Conservation (phyloP, 2,797 vertebrate genomes). For the Gambusia yucatana region DNA sequence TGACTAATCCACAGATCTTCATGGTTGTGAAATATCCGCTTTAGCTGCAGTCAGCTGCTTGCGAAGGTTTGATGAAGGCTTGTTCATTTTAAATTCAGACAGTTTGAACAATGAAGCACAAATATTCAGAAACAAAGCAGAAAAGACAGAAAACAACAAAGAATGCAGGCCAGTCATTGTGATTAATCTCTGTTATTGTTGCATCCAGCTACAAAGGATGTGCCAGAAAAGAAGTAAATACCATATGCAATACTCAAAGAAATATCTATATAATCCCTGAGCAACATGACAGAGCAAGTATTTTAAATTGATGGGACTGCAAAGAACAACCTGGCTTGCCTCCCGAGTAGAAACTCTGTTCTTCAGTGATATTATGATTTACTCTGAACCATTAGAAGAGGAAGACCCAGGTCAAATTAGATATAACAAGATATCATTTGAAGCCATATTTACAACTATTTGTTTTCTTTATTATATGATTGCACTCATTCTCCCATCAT, state of each 20-base stretch:
- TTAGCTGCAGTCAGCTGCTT: background rate
- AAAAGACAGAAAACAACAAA: constrained; percentile 28
- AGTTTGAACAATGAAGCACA: constrained; percentile 21
- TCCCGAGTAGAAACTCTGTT: constrained; percentile 1
- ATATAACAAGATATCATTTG: background rate
- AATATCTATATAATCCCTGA: constrained; percentile 18
- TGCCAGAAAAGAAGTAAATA: constrained; percentile 36
- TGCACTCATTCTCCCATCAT: background rate
- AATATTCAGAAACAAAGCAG: constrained; percentile 24
- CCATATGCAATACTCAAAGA: constrained; percentile 27
- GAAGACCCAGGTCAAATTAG: constrained; percentile 18
- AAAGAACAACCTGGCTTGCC: constrained; percentile 3
- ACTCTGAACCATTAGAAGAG: constrained; percentile 3
- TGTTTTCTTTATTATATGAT: constrained; percentile 2
- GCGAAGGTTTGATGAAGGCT: constrained; percentile 19
- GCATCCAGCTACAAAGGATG: constrained; percentile 22
- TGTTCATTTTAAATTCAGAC: constrained; percentile 9
- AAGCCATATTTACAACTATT: background rate
- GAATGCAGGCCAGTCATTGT: constrained; percentile 31
- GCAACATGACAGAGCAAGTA: constrained; percentile 24
- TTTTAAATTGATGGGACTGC: constrained; percentile 41
- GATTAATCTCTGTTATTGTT: constrained; percentile 56
- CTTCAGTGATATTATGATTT: constrained; percentile 5
- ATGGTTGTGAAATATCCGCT: background rate
- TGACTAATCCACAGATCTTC: background rate